A percentile compares a stretch with the other conserved stretches of the same genome.
Evolutionary conservation across 92 coral and sea anemone genomes (phyloP).

Genomic region (Porites rus): DNA sequence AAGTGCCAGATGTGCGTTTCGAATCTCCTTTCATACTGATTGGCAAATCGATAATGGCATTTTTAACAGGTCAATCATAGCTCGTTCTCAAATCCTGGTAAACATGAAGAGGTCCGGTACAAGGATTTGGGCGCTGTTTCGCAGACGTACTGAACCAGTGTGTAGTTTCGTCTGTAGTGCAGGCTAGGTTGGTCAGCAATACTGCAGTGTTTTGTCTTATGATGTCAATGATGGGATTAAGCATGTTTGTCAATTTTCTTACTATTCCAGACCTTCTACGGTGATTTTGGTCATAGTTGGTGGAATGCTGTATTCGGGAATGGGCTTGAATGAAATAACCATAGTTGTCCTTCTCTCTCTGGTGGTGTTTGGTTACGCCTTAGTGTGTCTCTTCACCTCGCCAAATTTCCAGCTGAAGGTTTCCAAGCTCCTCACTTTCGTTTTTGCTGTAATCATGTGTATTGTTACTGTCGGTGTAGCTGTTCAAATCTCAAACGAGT

Average conservation of each 20-base stretch:
- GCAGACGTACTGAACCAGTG: too few species aligned
- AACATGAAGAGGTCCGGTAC: too few species aligned
- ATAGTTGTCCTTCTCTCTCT: conserved; percentile 36
- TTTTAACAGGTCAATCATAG: too few species aligned
- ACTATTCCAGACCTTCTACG: conserved; percentile 58
- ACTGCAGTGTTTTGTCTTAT: too few species aligned
- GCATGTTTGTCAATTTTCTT: not conserved
- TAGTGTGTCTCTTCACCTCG: conserved; percentile 54
- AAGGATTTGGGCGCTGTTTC: too few species aligned
- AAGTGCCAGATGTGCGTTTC: too few species aligned
- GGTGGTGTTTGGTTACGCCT: conserved; percentile 14
- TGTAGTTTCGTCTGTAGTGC: too few species aligned
- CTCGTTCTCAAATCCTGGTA: too few species aligned
- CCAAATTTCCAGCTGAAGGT: conserved; percentile 61
- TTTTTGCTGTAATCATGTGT: conserved; percentile 71
- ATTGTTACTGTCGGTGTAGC: conserved; percentile 68
- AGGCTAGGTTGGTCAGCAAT: too few species aligned
- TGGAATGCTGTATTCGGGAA: conserved; percentile 55
- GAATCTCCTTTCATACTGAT: too few species aligned
- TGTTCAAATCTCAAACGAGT: conserved; percentile 59
- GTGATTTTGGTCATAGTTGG: conserved; percentile 65
- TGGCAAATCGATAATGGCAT: too few species aligned
- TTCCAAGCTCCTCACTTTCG: conserved; percentile 68
- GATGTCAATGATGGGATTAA: too few species aligned
- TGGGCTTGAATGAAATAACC: conserved; percentile 38